Percentiles rank a stretch among this genome's conserved stretches.
Conservation (phyloP, 1,140 invertebrate species). For the Eubasilissa regina region DNA sequence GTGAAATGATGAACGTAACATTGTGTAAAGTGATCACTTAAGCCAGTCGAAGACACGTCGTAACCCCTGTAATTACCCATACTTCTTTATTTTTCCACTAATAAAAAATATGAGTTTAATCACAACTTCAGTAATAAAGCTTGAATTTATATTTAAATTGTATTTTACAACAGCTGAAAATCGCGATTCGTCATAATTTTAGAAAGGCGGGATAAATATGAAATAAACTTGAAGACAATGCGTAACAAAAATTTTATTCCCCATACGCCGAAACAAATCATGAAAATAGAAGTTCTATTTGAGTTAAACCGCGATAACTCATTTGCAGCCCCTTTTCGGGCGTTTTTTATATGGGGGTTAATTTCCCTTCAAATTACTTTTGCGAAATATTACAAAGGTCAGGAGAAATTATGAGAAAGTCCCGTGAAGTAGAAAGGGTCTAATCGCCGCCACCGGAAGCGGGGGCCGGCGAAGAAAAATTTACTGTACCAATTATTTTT, state of each 20-base stretch:
- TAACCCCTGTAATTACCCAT: no score
- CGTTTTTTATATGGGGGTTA: conserved; percentile 18
- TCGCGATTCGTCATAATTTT: no score
- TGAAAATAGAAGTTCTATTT: not conserved
- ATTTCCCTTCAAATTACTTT: conserved; percentile 18
- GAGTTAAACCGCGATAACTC: conserved; percentile 1
- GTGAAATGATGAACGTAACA: no score
- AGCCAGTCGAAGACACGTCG: no score
- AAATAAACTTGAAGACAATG: not conserved
- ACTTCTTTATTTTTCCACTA: no score
- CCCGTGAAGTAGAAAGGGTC: not conserved
- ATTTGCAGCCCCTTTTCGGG: not conserved
- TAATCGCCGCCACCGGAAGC: conserved; percentile 6
- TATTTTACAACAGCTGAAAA: no score
- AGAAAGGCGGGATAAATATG: no score
- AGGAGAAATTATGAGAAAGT: not conserved
- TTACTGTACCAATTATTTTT: conserved; percentile 22
- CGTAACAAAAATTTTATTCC: not conserved
- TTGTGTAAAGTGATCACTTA: no score
- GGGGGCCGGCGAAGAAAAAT: not conserved
- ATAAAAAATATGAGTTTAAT: no score
- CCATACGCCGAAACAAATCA: not conserved
- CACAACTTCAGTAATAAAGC: no score
- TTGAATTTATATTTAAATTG: no score
- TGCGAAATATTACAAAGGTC: conserved; percentile 7